A percentile compares a stretch with the other conserved stretches of the same genome.
Conservation (phyloP, 2,797 vertebrate species). For the Rhynchonycteris naso region DNA sequence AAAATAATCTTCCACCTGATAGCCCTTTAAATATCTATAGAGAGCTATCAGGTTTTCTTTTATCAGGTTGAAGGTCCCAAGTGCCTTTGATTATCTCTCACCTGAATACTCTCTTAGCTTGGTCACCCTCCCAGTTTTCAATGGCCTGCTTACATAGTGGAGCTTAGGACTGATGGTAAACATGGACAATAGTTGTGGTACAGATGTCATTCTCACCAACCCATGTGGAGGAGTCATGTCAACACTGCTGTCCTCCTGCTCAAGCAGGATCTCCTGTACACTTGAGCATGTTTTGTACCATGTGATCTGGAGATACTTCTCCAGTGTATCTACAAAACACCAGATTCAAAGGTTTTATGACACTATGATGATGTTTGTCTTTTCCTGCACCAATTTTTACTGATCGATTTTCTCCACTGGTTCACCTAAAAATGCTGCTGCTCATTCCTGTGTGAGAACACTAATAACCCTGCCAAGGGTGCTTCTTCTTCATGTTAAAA, state of each 20-base stretch:
- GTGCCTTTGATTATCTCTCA: not conserved
- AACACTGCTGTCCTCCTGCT: not conserved
- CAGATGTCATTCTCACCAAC: not conserved
- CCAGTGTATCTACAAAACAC: not conserved
- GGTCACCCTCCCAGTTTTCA: not conserved
- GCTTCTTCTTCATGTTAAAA: not conserved
- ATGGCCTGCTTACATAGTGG: not conserved
- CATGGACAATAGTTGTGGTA: not conserved
- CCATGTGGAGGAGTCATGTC: accelerated
- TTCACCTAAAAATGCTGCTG: not conserved
- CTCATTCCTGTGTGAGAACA: not conserved
- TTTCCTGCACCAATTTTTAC: not conserved
- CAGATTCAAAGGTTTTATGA: not conserved
- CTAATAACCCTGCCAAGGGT: not conserved
- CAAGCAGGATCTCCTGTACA: not conserved
- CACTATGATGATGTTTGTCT: not conserved
- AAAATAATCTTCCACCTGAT: not conserved
- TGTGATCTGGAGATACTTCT: not conserved
- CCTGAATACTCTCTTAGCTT: not conserved
- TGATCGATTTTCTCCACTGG: not conserved
- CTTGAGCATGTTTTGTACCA: not conserved
- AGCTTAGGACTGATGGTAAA: not conserved
- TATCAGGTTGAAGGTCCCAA: not conserved
- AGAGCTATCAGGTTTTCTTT: not conserved
- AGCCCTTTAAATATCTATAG: not conserved